phyloP scores from a whole-genome alignment of 2,888 invertebrate species.

The Antheraea assamensis region DNA sequence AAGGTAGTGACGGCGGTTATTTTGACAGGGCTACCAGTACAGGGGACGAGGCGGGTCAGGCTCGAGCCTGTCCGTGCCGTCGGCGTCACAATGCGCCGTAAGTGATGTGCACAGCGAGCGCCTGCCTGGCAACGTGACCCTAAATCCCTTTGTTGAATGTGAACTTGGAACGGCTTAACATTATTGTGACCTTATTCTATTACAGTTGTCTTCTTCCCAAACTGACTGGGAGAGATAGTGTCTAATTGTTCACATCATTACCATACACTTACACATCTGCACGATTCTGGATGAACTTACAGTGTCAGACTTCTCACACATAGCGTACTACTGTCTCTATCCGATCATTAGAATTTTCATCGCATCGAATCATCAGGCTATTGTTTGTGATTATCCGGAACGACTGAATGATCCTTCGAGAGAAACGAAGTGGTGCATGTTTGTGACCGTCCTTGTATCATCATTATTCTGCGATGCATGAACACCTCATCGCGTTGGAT shows the following conservation, averaged over 20 bases:
- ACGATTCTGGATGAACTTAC: conserved; percentile 63
- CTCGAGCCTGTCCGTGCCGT: conserved; percentile 93
- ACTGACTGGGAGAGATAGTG: conserved; percentile 68
- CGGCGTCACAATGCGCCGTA: conserved; percentile 86
- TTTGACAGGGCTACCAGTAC: conserved; percentile 84
- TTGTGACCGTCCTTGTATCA: conserved; percentile 49
- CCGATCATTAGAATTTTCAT: conserved; percentile 62
- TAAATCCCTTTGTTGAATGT: conserved; percentile 65
- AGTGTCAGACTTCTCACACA: conserved; percentile 54
- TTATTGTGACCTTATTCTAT: conserved; percentile 67
- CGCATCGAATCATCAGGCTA: conserved; percentile 57
- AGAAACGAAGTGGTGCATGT: conserved; percentile 65
- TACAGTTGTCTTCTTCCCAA: conserved; percentile 68
- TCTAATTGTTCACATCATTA: conserved; percentile 64
- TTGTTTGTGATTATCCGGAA: conserved; percentile 52
- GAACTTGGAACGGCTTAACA: conserved; percentile 66
- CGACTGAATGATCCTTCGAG: conserved; percentile 50
- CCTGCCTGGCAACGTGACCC: conserved; percentile 61
- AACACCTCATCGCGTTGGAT: conserved; percentile 47
- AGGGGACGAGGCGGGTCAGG: conserved; percentile 87
- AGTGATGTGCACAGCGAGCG: conserved; percentile 74
- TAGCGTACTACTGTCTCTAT: conserved; percentile 48
- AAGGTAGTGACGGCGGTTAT: conserved; percentile 60
- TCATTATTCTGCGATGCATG: conserved; percentile 60
- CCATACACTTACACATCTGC: conserved; percentile 59